Evolutionary conservation across 2,888 invertebrate genomes (phyloP).

Genomic region (Achlya flavicornis): DNA sequence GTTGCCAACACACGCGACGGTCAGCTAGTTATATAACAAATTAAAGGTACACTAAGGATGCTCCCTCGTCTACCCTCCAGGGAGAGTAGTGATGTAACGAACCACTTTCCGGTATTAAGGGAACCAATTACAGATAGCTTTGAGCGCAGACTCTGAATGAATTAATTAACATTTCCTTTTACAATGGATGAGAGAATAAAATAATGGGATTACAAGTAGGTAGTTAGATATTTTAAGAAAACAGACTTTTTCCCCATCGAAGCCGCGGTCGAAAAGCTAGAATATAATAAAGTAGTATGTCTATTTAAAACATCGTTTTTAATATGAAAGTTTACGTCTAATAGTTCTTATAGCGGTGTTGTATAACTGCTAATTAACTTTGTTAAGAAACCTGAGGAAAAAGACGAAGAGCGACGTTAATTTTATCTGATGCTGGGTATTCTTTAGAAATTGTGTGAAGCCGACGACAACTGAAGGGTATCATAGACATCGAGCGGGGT

Average conservation of each 20-base stretch:
- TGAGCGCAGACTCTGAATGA: not conserved
- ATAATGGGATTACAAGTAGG: not conserved
- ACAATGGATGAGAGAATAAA: not conserved
- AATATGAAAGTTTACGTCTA: too few species aligned
- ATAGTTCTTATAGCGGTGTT: not conserved
- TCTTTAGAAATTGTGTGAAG: not conserved
- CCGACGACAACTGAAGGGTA: not conserved
- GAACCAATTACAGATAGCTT: conserved; percentile 4
- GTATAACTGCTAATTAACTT: not conserved
- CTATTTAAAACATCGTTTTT: too few species aligned
- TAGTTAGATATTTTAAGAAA: too few species aligned
- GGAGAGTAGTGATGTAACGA: not conserved
- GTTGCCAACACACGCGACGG: too few species aligned
- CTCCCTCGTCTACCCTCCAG: not conserved
- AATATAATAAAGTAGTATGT: too few species aligned
- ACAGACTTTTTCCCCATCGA: too few species aligned
- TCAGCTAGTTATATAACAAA: too few species aligned
- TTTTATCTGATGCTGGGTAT: not conserved
- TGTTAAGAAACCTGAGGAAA: not conserved
- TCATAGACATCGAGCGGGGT: not conserved
- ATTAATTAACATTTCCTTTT: not conserved
- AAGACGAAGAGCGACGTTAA: not conserved
- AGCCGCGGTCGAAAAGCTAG: too few species aligned
- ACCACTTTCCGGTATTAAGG: conserved; percentile 1
- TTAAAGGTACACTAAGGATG: not conserved